Base-by-base conservation (phyloP, 2,113 vertebrate genomes). In the Podilymbus podiceps region DNA sequence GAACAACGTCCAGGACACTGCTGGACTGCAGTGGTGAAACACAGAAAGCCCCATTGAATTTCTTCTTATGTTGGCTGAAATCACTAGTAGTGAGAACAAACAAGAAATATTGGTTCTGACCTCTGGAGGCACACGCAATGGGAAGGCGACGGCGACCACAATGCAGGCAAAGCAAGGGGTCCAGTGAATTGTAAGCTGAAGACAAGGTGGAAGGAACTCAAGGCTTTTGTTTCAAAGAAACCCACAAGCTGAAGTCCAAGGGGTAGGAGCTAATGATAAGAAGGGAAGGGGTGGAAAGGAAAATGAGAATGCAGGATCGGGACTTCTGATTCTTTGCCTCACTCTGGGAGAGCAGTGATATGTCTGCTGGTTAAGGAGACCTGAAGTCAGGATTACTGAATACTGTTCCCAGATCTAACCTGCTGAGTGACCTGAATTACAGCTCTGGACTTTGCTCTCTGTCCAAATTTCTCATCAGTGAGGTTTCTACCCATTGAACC, bases 81-180 rank as follows among this genome's bases (percentile, higher is more conserved):
- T 74, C 28, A 63, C 35, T 3, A 58, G 28, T 6, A 62, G 33
- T 47, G 55, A 63, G 3, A 63, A 9, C 49, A 79, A 63, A 35
- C 22, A 15, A 64, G 56, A 69, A 63, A 74, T 79, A 50, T 5
- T 63, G 38, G 13, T 47, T 85, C 30, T 85, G 74, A 64, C 33
- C 62, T 59, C 22, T 63, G 68, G 38, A 64, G 68, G 22, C 27
- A 53, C 12, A 31, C 16, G 42, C 33, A 53, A 14, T 1, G 3
- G 16, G 40, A 76, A 88, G 64, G 46, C 1, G 1, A 71, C 4
- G 12, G n/a, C 2, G 1, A 38, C 15, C 1, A 0, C 47, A 63
- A 13, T 33, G 25, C 23, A 69, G 46, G 25, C 35, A 88, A 21
- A 83, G 17, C n/a, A 44, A 84, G 20, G 18, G 27, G 19, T 63